Evolutionary conservation across 2,888 invertebrate species (phyloP).

Genomic region (Cryptophagus acutangulus): DNA sequence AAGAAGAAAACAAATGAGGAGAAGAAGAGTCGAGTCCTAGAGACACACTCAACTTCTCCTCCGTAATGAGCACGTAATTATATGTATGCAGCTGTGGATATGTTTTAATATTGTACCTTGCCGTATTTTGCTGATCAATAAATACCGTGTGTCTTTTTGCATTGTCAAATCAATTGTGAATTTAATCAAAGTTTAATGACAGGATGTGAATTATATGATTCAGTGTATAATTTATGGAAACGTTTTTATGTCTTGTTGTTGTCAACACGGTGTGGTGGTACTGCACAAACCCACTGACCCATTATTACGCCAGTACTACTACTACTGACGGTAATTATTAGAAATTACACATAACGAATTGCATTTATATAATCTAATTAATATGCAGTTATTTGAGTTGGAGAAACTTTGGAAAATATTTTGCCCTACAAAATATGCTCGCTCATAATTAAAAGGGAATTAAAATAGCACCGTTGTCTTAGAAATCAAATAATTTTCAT

Average conservation of each 20-base stretch:
- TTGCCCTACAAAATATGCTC: too few relatives aligned
- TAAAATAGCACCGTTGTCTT: too few relatives aligned
- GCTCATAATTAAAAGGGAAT: too few relatives aligned
- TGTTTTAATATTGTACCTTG: neutral
- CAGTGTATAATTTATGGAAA: constrained; percentile 4
- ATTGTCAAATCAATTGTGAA: constrained; percentile 12
- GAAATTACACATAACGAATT: too few relatives aligned
- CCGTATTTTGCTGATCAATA: neutral
- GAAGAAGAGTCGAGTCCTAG: too few relatives aligned
- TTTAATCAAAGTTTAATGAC: constrained; percentile 16
- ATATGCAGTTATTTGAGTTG: too few relatives aligned
- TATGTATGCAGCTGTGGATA: neutral
- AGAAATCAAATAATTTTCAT: too few relatives aligned
- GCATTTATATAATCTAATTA: too few relatives aligned
- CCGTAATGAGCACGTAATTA: too few relatives aligned
- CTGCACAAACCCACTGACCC: constrained; percentile 10
- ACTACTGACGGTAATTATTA: too few relatives aligned
- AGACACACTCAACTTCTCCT: constrained; percentile 1
- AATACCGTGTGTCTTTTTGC: neutral
- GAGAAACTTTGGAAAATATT: too few relatives aligned
- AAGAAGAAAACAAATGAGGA: too few relatives aligned
- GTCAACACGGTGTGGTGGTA: neutral
- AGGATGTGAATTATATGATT: constrained; percentile 12
- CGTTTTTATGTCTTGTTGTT: constrained; percentile 1
- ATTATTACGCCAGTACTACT: constrained; percentile 10